These are phyloP conservation scores for Ctenomys sociabilis DNA, from an alignment of 2,113 vertebrate genomes.

Conservation along the genomic window DNA sequence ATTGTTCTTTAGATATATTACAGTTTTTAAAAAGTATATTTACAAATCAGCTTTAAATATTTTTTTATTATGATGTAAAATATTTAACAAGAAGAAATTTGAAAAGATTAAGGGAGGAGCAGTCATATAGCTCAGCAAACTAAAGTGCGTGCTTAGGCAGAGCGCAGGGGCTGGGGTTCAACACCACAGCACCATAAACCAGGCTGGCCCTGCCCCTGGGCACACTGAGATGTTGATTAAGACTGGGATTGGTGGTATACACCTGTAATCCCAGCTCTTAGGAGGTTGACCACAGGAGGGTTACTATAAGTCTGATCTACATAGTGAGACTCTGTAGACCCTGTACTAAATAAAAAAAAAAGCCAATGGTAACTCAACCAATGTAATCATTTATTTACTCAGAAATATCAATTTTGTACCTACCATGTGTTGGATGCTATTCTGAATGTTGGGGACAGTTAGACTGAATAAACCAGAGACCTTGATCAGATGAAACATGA, in stretches of 20 bases:
- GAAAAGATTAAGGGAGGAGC: background rate
- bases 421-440: background rate
- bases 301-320: too few species aligned
- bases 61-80: slow-evolving; percentile 26
- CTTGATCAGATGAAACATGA: background rate
- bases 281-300: too few species aligned
- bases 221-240: too few species aligned
- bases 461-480: background rate
- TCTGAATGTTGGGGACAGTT: background rate
- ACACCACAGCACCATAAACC: too few species aligned
- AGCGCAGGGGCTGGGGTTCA: too few species aligned
- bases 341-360: background rate
- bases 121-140: too few species aligned
- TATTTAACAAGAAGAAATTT: background rate
- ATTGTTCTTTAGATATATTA: background rate
- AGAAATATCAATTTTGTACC: background rate
- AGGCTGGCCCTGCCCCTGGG: too few species aligned
- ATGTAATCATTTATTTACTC: background rate
- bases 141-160: too few species aligned
- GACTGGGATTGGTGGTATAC: too few species aligned
- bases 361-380: background rate
- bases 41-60: slow-evolving; percentile 11
- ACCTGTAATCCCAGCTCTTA: too few species aligned
- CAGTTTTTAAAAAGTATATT: slow-evolving; percentile 4
- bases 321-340: too few species aligned